Percentiles rank a stretch among this genome's conserved stretches.
Evolutionary conservation across 2,113 vertebrate species (phyloP).

Genomic region (Cyprinodon tularosa): DNA sequence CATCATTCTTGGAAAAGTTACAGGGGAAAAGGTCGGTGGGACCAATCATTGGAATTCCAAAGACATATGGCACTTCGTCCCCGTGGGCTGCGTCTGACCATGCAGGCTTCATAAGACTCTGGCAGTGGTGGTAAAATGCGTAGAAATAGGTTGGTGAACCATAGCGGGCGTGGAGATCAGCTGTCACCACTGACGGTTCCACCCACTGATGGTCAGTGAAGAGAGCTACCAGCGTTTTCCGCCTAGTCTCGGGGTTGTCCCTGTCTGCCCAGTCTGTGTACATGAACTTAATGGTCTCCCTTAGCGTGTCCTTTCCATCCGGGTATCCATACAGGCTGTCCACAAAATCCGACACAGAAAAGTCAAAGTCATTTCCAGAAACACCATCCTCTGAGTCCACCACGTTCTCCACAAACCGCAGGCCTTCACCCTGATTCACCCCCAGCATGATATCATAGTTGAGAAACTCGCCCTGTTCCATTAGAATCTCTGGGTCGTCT

Average conservation of each 20-base stretch:
- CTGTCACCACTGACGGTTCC: conserved; percentile 95
- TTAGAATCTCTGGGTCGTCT: conserved; percentile 96
- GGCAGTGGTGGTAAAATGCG: conserved; percentile 99
- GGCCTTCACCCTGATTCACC: conserved; percentile 97
- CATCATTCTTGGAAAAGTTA: conserved; percentile 98
- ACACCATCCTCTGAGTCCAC: conserved; percentile 97
- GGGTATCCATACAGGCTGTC: conserved; percentile 98
- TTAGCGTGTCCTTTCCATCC: conserved; percentile 95
- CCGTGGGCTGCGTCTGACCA: conserved; percentile 98
- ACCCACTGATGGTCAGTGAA: conserved; percentile 99
- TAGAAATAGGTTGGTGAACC: conserved; percentile 99
- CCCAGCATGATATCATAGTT: conserved; percentile 99
- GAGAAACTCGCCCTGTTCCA: conserved; percentile 99
- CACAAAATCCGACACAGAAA: conserved; percentile 97
- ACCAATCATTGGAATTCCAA: conserved; percentile 97
- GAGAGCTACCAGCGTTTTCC: conserved; percentile 96
- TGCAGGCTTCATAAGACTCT: conserved; percentile 98
- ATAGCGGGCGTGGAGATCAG: conserved; percentile 95
- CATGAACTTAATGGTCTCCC: conserved; percentile 99
- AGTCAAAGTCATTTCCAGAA: conserved; percentile 97
- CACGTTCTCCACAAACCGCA: conserved; percentile 97
- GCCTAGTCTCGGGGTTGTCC: conserved; percentile 95
- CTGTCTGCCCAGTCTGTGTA: conserved; percentile 99
- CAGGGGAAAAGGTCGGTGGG: conserved; percentile 97
- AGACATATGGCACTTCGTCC: conserved; percentile 98